A percentile compares a stretch with the other conserved stretches of the same genome.
phyloP scores from a whole-genome alignment of 64 coral and sea anemone genomes.

The Montipora sp. region DNA sequence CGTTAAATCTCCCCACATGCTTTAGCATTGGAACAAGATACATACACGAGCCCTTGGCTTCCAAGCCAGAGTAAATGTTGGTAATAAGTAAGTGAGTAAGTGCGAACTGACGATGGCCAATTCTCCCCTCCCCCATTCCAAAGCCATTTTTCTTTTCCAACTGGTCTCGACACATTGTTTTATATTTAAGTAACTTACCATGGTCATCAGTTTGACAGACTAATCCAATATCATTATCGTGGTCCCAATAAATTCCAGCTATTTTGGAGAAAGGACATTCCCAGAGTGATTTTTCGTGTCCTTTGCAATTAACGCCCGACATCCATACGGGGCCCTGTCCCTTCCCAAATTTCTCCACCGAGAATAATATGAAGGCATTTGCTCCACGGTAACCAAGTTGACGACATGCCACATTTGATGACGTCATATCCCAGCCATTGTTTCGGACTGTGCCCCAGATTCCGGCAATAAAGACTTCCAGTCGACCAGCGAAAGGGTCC shows the following conservation, averaged over 20 bases:
- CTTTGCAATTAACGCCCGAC: slow-evolving; percentile 45
- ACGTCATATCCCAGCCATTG: not conserved
- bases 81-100: too few relatives aligned
- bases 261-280: slow-evolving; percentile 45
- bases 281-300: slow-evolving; percentile 29
- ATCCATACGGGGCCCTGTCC: slow-evolving; percentile 67
- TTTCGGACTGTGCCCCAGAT: slow-evolving; percentile 70
- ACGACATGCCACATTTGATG: slow-evolving; percentile 57
- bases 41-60: too few relatives aligned
- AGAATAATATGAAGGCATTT: not conserved
- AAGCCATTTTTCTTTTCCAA: too few relatives aligned
- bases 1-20: too few relatives aligned
- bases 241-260: slow-evolving; percentile 42
- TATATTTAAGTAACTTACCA: slow-evolving; percentile 26
- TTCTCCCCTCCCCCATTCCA: too few relatives aligned
- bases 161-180: too few relatives aligned
- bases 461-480: slow-evolving; percentile 58
- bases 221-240: slow-evolving; percentile 47
- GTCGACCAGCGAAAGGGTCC: slow-evolving; percentile 12
- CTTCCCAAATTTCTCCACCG: slow-evolving; percentile 46
- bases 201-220: not conserved
- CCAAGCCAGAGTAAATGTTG: too few relatives aligned
- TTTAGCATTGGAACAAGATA: too few relatives aligned
- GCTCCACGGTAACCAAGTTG: slow-evolving; percentile 52
- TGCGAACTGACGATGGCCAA: too few relatives aligned